These are phyloP conservation scores for Odocoileus virginianus DNA, from an alignment of 2,113 vertebrate species.

Conservation along the genomic window DNA sequence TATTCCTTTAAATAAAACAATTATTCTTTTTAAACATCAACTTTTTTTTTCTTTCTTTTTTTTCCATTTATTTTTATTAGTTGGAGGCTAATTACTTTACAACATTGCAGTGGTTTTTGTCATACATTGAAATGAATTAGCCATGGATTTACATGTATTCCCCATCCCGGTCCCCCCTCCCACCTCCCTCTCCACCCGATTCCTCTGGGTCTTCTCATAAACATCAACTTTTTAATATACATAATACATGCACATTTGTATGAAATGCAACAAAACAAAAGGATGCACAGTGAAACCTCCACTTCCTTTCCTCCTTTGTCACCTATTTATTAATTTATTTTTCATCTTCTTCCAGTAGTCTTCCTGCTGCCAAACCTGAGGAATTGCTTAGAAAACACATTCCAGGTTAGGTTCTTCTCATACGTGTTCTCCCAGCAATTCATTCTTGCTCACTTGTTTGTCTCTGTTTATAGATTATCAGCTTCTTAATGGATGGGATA, in stretches of 20 bases:
- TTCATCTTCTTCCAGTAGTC: background rate
- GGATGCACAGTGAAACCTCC: background rate
- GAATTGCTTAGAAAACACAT: background rate
- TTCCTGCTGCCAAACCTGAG: background rate
- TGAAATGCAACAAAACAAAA: background rate
- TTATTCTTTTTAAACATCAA: background rate
- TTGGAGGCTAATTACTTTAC: too few species aligned
- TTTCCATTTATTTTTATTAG: too few species aligned
- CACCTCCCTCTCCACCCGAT: too few species aligned
- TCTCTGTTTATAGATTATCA: background rate
- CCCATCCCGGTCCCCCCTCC: too few species aligned
- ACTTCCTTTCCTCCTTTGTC: background rate
- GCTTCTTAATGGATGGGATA: background rate
- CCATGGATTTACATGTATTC: too few species aligned
- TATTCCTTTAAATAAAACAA: background rate
- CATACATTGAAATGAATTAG: too few species aligned
- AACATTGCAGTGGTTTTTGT: too few species aligned
- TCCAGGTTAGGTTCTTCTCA: background rate
- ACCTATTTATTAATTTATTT: background rate
- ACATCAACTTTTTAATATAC: background rate
- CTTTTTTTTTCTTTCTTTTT: background rate
- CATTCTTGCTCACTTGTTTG: background rate
- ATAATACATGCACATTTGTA: too few species aligned
- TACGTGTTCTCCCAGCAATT: background rate
- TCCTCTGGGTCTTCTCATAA: background rate